phyloP scores from a whole-genome alignment of 1,140 invertebrate genomes.

The Dinothrombium tinctorium region DNA sequence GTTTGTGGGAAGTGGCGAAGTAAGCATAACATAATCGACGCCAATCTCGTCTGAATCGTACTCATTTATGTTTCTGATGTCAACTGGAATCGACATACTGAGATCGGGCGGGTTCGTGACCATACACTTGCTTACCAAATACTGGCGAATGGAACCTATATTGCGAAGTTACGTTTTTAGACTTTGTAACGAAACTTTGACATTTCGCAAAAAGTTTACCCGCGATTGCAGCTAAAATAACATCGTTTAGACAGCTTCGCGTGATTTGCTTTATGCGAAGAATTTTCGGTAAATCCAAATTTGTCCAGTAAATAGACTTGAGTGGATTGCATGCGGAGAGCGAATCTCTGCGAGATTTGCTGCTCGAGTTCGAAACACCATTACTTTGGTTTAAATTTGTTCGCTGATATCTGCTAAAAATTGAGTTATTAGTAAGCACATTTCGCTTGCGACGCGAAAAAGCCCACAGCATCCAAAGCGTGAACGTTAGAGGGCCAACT shows the following conservation, averaged over 20 bases:
- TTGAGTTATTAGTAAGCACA: not conserved
- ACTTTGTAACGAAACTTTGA: not conserved
- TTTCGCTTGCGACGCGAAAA: conserved; percentile 13
- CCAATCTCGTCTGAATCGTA: conserved; percentile 6
- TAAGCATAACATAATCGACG: conserved; percentile 12
- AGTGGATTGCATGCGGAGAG: too few relatives aligned
- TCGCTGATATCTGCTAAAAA: too few relatives aligned
- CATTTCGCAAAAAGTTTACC: conserved; percentile 15
- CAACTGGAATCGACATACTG: conserved; percentile 9
- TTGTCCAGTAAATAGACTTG: conserved; percentile 14
- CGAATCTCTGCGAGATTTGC: too few relatives aligned
- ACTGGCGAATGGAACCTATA: conserved; percentile 10
- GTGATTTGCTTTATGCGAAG: conserved; percentile 27
- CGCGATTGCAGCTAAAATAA: conserved; percentile 27
- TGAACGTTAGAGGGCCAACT: conserved; percentile 28
- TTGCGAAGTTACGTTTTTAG: too few relatives aligned
- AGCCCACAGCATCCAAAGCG: conserved; percentile 24
- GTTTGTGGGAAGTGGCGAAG: conserved; percentile 25
- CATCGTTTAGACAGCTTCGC: conserved; percentile 25
- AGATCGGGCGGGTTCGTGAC: conserved; percentile 11
- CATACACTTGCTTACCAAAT: conserved; percentile 5
- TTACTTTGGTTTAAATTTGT: too few relatives aligned
- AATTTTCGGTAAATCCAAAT: conserved; percentile 16
- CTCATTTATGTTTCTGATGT: conserved; percentile 9
- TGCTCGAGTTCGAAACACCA: too few relatives aligned